A percentile compares a stretch with the other conserved stretches of the same genome.
Conservation (phyloP, 2,113 vertebrate genomes). For the Perccottus glenii region DNA sequence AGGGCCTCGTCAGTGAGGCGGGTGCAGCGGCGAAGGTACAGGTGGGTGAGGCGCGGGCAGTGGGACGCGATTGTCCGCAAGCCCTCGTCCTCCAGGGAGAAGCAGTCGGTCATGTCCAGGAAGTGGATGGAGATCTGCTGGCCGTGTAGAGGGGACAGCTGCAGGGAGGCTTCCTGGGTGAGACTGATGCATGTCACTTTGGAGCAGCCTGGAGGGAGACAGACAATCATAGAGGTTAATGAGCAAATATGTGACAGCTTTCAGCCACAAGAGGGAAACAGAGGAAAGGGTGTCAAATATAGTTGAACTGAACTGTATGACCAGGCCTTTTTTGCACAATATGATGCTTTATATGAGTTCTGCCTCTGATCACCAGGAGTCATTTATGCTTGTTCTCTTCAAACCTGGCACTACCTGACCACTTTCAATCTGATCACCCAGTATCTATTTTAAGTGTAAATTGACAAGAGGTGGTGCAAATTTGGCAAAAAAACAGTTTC, state of each 20-base stretch:
- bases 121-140: conserved; percentile 96
- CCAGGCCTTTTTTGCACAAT: too few relatives aligned
- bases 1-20: conserved; percentile 94
- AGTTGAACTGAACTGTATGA: too few relatives aligned
- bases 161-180: conserved; percentile 90
- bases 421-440: too few relatives aligned
- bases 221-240: not conserved
- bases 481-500: too few relatives aligned
- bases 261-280: too few relatives aligned
- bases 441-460: too few relatives aligned
- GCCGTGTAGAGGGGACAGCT: conserved; percentile 90
- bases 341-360: too few relatives aligned
- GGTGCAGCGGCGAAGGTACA: conserved; percentile 95
- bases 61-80: conserved; percentile 95
- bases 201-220: conserved; percentile 86
- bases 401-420: too few relatives aligned
- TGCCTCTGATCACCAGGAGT: too few relatives aligned
- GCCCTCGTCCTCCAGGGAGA: conserved; percentile 94
- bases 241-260: not conserved
- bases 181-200: conserved; percentile 97
- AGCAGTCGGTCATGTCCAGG: conserved; percentile 98
- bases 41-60: conserved; percentile 95
- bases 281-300: too few relatives aligned
- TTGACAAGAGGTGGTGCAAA: too few relatives aligned
- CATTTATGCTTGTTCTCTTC: too few relatives aligned